Evolutionary conservation across 2,888 invertebrate genomes (phyloP).

Genomic region (Noctua comes): DNA sequence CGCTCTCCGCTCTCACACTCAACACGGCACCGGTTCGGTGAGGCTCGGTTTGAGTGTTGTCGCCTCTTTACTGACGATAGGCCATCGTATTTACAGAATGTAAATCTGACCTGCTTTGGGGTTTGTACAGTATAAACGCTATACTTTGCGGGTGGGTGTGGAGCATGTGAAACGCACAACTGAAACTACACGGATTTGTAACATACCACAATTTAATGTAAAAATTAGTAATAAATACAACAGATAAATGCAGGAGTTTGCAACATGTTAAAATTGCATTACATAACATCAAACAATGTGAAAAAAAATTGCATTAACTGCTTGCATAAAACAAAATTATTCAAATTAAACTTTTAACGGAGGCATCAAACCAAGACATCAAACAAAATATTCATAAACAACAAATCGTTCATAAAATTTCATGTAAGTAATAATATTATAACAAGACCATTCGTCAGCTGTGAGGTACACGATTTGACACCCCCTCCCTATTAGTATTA

Average conservation of each 20-base stretch:
- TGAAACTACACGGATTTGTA: slow-evolving; percentile 91
- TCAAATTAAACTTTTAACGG: slow-evolving; percentile 89
- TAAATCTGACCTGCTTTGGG: slow-evolving; percentile 57
- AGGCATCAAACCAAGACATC: slow-evolving; percentile 90
- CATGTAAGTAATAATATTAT: slow-evolving; percentile 89
- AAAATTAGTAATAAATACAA: slow-evolving; percentile 93
- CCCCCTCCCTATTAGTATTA: slow-evolving; percentile 89
- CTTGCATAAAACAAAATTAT: slow-evolving; percentile 90
- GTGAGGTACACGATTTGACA: slow-evolving; percentile 89
- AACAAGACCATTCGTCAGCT: slow-evolving; percentile 83
- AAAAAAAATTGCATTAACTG: slow-evolving; percentile 90
- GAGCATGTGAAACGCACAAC: slow-evolving; percentile 84
- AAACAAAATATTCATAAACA: slow-evolving; percentile 88
- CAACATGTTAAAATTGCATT: slow-evolving; percentile 91
- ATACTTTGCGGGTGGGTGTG: slow-evolving; percentile 79
- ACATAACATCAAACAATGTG: slow-evolving; percentile 91
- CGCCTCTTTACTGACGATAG: slow-evolving; percentile 11
- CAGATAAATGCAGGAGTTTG: slow-evolving; percentile 92
- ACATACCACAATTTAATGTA: slow-evolving; percentile 94
- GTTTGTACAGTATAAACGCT: slow-evolving; percentile 66
- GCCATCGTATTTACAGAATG: slow-evolving; percentile 39
- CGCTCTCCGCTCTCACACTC: slow-evolving; percentile 47
- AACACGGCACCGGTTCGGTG: slow-evolving; percentile 17
- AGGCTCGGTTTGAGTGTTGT: slow-evolving; percentile 8
- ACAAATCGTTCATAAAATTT: slow-evolving; percentile 89